Conservation (phyloP, 2,113 vertebrate genomes). For the Oceanodroma tethys region DNA sequence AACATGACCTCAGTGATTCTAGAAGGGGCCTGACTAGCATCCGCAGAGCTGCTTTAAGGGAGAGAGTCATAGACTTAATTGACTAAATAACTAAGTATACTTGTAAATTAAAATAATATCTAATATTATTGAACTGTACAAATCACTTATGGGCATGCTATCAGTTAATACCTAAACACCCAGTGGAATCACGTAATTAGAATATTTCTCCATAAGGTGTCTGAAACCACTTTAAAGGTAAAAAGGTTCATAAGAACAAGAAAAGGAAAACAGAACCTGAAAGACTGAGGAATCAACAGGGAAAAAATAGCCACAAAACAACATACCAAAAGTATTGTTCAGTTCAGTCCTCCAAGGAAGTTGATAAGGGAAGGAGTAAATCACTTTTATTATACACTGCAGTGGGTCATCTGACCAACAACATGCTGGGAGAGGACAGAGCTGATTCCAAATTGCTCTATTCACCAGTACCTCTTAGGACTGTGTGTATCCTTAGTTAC, state of each 20-base stretch:
- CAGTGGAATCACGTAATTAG: background rate
- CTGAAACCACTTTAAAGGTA: background rate
- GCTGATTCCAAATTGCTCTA: background rate
- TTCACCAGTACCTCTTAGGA: background rate
- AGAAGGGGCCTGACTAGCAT: background rate
- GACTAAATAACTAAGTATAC: background rate
- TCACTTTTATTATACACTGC: background rate
- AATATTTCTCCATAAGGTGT: background rate
- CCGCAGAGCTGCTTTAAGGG: background rate
- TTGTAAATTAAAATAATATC: background rate
- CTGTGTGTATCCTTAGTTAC: background rate
- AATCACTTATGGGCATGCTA: background rate
- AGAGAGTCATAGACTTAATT: background rate
- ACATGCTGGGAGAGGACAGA: background rate
- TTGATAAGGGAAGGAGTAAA: background rate
- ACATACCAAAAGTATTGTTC: background rate
- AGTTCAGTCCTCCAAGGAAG: background rate
- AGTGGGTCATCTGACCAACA: background rate
- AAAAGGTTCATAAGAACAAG: background rate
- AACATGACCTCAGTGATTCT: background rate
- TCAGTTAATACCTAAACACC: background rate
- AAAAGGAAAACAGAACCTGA: background rate
- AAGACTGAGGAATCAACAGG: background rate
- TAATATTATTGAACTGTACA: background rate
- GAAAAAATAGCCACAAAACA: background rate